Conservation (phyloP, 2,888 invertebrate species). For the Strigamia maritima region DNA sequence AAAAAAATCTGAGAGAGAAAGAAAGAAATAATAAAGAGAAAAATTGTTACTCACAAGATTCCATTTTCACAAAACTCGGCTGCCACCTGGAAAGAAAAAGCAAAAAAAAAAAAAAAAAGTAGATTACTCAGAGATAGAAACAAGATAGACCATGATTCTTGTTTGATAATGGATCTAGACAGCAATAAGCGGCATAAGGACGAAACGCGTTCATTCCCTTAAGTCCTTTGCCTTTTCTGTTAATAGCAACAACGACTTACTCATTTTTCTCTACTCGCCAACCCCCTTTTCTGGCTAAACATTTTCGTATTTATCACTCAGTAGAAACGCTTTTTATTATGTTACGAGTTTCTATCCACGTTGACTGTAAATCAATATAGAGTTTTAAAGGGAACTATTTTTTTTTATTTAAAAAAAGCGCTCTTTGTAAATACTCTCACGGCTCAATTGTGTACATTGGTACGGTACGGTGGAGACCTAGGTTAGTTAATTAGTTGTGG, state of each 20-base stretch:
- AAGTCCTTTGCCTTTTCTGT: slow-evolving; percentile 25
- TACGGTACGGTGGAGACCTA: not conserved
- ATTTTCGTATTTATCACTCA: slow-evolving; percentile 21
- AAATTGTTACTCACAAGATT: not conserved
- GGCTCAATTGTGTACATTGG: not conserved
- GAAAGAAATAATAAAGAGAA: slow-evolving; percentile 6
- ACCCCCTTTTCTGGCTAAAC: not conserved
- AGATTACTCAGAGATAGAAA: slow-evolving; percentile 9
- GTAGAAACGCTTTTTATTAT: slow-evolving; percentile 28
- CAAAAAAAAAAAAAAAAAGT: not conserved
- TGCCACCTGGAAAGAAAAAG: slow-evolving; percentile 8
- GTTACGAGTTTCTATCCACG: slow-evolving; percentile 6
- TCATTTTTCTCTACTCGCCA: not conserved
- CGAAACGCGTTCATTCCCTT: not conserved
- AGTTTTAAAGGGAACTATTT: not conserved
- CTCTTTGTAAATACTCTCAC: not conserved
- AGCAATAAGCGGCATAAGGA: not conserved
- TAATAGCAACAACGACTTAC: slow-evolving; percentile 25
- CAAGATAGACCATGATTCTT: slow-evolving; percentile 17
- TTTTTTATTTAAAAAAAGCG: not conserved
- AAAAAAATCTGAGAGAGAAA: not conserved
- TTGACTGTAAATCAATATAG: slow-evolving; percentile 21
- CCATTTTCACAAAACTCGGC: slow-evolving; percentile 16
- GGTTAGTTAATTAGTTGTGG: not conserved
- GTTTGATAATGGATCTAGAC: slow-evolving; percentile 20